Base-by-base conservation (phyloP, 2,888 invertebrate species). In the Pheosia tremula region DNA sequence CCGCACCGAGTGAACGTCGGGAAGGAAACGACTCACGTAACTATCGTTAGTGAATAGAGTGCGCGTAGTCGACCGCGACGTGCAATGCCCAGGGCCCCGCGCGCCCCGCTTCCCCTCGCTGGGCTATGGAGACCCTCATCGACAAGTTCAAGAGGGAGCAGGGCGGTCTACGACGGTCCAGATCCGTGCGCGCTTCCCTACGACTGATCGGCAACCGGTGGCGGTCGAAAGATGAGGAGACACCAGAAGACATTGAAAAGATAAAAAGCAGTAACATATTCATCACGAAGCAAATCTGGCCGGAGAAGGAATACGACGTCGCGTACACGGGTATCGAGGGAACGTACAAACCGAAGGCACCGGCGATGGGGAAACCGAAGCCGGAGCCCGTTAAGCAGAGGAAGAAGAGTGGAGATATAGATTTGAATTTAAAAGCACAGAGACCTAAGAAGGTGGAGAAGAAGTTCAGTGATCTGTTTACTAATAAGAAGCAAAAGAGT, bases 131-230 rank as follows among this genome's bases (percentile, higher is more conserved):
- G 85, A 89, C 87, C 87, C 88, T 94, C 86, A 86, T 93, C 86
- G 94, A 94, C 75, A 91, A 86, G 83, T 88, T 94, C 87, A 90
- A 90, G 86, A 87, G 88, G 83, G 93, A 93, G 85, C 91, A 91
- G 82, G 90, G 90, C 81, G 92, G 89, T 66, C 79, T 92, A 75
- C 95, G 96, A 72, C 95, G 96, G 72, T 94, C 96, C 72, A 94
- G 95, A 85, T 96, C 96, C 71, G 96, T 96, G 82, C 94, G 96
- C 77, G 95, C 96, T 73, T 96, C 96, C 72, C 88, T 96, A 73
- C 95, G 96, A 71, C 86, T 95, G 83, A 95, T 96, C 64, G 95
- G 95, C 66, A 94, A 94, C 77, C 95, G 95, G 83, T 95, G 95
- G 90, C 94, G 95, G 75, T 86, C 91, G 56, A 92, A 91, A 67